Percentiles rank a stretch among this genome's conserved stretches.
These are phyloP conservation scores for Ictalurus punctatus DNA, from an alignment of 2,113 vertebrate species.

Conservation along the genomic window DNA sequence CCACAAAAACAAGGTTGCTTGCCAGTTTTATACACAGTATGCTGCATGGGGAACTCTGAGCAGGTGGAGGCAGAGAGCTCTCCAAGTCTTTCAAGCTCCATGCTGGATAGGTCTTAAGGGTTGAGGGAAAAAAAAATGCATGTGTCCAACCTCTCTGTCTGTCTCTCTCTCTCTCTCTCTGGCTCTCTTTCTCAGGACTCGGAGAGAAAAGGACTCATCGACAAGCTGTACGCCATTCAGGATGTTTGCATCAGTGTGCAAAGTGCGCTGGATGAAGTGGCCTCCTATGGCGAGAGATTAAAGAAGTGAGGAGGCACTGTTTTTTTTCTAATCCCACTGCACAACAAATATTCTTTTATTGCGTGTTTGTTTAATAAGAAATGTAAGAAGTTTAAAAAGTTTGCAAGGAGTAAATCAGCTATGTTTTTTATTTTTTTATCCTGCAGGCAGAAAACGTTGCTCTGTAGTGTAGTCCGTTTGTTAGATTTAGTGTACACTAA, in stretches of 20 bases:
- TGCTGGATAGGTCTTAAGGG: constrained; percentile 55
- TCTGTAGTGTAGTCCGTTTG: background rate
- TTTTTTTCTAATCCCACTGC: constrained; percentile 18
- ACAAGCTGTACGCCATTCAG: constrained; percentile 98
- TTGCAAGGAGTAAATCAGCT: background rate
- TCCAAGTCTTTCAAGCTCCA: constrained; percentile 69
- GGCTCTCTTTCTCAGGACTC: constrained; percentile 77
- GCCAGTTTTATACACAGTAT: constrained; percentile 69
- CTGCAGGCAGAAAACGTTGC: background rate
- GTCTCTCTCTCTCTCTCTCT: constrained; percentile 49
- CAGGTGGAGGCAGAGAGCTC: constrained; percentile 67
- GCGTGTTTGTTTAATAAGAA: background rate
- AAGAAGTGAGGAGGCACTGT: constrained; percentile 88
- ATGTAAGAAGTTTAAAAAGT: background rate
- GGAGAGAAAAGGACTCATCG: constrained; percentile 97
- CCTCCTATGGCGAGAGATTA: constrained; percentile 93
- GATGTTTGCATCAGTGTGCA: constrained; percentile 97
- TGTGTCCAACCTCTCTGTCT: constrained; percentile 64
- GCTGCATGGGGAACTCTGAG: constrained; percentile 64
- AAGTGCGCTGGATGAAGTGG: constrained; percentile 93
- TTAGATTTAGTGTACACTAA: background rate
- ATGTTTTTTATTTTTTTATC: background rate
- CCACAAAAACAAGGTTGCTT: constrained; percentile 70
- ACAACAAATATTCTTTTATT: constrained; percentile 33
- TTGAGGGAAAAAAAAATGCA: constrained; percentile 56